Evolutionary conservation across 2,888 invertebrate genomes (phyloP).

Genomic region (Rutpela maculata): DNA sequence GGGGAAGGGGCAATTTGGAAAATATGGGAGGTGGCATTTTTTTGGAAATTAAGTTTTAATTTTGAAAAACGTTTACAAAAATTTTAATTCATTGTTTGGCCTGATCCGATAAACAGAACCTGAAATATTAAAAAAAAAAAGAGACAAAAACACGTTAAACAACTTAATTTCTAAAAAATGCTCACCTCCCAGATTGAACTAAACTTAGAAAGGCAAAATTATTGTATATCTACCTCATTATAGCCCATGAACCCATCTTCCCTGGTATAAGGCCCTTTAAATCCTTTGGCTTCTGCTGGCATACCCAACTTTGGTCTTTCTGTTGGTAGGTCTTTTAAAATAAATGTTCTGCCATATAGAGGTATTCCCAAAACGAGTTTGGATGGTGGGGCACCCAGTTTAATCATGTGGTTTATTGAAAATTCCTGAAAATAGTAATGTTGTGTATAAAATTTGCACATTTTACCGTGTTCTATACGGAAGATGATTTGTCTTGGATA

Average conservation of each 20-base stretch:
- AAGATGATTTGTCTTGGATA: too few species aligned
- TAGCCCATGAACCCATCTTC: slow-evolving; percentile 92
- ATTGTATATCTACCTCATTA: slow-evolving; percentile 81
- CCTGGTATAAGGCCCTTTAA: slow-evolving; percentile 85
- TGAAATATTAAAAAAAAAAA: too few species aligned
- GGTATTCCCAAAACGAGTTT: slow-evolving; percentile 90
- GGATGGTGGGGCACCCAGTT: slow-evolving; percentile 83
- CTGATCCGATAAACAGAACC: too few species aligned
- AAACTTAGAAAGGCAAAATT: neutral
- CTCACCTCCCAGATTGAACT: too few species aligned
- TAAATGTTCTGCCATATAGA: slow-evolving; percentile 89
- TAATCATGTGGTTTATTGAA: slow-evolving; percentile 84
- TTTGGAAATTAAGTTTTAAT: too few species aligned
- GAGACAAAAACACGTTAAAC: too few species aligned
- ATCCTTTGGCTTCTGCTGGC: slow-evolving; percentile 78
- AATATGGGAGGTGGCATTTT: too few species aligned
- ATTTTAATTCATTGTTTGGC: too few species aligned
- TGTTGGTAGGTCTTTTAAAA: slow-evolving; percentile 74
- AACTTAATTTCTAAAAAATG: too few species aligned
- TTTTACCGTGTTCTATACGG: neutral
- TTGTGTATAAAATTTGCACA: neutral
- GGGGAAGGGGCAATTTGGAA: too few species aligned
- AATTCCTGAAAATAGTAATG: slow-evolving; percentile 77
- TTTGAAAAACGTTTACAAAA: too few species aligned
- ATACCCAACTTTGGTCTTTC: slow-evolving; percentile 75